Evolutionary conservation across 2,888 invertebrate genomes (phyloP), one percentile per base, ranked within the genome.

Genomic region (Parelbella ahira): DNA sequence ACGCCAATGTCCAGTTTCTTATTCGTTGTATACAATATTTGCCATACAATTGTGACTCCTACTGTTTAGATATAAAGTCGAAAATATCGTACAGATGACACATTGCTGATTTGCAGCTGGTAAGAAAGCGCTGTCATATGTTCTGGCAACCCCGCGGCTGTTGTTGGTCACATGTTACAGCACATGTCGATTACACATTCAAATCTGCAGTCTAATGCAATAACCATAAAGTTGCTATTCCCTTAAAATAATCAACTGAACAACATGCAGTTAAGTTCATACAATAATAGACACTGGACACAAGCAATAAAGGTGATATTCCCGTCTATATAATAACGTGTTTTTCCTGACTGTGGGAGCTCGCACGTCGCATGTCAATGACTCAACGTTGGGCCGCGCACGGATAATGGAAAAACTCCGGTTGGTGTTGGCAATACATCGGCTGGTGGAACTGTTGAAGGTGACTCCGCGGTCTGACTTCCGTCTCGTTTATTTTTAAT

Each of bases 281-380:
- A 41, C 45, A 28, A 54, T 37, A 49, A 37, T 53, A 36, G 44
- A 9, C 48, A 23, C 45, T 56, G 33, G 9, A 1, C 0, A 2
- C 3, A 8, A 1, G 0, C 0, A 0, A 37, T 52, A 58, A 41
- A 48, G 43, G 8, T 13, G 20, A 54, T 44, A 53, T 47, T 54
- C 29, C 47, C 37, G 25, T 53, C 49, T 5, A 23, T 18, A 27
- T 27, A 27, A 37, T 15, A 25, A 49, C 47, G 47, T 48, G 47
- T 45, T 50, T 52, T 58, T 60, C 54, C 50, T 53, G 45, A 36
- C 41, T 30, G 47, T 51, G 42, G 39, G 54, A 43, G 43, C 50
- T 48, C 50, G 51, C 57, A 50, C 56, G 50, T 56, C 55, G 60
- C 54, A 59, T 59, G 59, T 60, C 60, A 60, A 54, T 59, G 60